Conservation (phyloP, 2,888 invertebrate species). For the Incurvaria masculella region DNA sequence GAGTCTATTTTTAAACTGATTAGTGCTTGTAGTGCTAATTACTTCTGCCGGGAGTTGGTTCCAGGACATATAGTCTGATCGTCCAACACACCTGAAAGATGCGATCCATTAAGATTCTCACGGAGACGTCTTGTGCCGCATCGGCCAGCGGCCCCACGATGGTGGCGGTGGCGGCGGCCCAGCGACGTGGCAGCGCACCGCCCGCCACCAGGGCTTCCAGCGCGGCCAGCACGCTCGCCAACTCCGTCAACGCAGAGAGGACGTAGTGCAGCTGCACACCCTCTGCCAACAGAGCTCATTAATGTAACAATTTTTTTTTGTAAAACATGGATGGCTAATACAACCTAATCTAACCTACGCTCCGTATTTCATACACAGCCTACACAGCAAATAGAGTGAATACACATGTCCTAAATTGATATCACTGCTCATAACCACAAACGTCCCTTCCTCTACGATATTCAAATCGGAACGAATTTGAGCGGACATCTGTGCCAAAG, state of each 20-base stretch:
- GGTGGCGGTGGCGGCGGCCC: slow-evolving; percentile 22
- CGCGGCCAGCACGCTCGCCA: slow-evolving; percentile 62
- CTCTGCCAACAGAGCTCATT: slow-evolving; percentile 36
- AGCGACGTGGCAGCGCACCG: background rate
- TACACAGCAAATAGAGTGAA: too few species aligned
- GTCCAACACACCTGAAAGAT: background rate
- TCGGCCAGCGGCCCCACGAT: slow-evolving; percentile 53
- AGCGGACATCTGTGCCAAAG: too few species aligned
- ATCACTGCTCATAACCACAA: too few species aligned
- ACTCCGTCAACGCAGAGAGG: slow-evolving; percentile 59
- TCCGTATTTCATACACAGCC: too few species aligned
- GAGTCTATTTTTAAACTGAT: too few species aligned
- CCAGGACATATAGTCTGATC: too few species aligned
- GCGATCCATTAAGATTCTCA: background rate
- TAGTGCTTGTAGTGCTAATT: too few species aligned
- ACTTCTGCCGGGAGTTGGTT: too few species aligned
- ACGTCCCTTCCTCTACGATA: too few species aligned
- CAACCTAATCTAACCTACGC: slow-evolving; percentile 4
- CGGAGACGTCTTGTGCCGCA: slow-evolving; percentile 31
- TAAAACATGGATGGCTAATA: too few species aligned
- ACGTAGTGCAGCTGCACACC: slow-evolving; percentile 46
- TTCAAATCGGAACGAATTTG: too few species aligned
- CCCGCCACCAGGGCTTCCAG: slow-evolving; percentile 49
- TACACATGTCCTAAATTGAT: too few species aligned
- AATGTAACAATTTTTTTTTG: background rate